A percentile compares a stretch with the other conserved stretches of the same genome.
phyloP scores from a whole-genome alignment of 2,113 vertebrate genomes.

The Pandion haliaetus region DNA sequence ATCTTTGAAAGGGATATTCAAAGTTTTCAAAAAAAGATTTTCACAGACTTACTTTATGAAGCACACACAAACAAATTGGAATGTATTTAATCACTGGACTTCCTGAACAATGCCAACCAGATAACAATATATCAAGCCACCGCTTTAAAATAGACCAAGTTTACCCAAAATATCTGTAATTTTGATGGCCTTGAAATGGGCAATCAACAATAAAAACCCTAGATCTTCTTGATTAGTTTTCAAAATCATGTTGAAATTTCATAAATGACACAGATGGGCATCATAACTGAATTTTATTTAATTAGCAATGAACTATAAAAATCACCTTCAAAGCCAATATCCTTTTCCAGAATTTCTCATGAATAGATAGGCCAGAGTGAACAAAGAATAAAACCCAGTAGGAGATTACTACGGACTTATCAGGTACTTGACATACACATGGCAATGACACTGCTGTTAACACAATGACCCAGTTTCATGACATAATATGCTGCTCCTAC shows the following conservation, averaged over 20 bases:
- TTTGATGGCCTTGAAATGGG: background rate
- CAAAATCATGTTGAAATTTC: slow-evolving; percentile 32
- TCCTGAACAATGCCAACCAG: slow-evolving; percentile 4
- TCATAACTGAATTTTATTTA: slow-evolving; percentile 33
- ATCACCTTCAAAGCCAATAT: background rate
- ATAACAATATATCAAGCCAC: background rate
- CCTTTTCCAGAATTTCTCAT: background rate
- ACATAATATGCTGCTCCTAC: background rate
- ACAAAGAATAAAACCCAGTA: background rate
- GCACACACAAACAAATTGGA: background rate
- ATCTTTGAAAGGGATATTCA: slow-evolving; percentile 3
- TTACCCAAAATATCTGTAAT: background rate
- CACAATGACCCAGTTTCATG: background rate
- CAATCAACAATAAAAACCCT: background rate
- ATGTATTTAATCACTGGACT: background rate
- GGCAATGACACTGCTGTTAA: background rate
- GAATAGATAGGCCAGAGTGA: background rate
- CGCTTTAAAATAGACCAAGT: background rate
- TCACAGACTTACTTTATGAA: slow-evolving; percentile 3
- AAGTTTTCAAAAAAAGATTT: background rate
- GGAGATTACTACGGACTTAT: background rate
- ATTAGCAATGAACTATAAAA: slow-evolving; percentile 48
- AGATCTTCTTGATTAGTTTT: slow-evolving; percentile 54
- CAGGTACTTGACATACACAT: background rate
- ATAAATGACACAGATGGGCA: slow-evolving; percentile 19